Base-by-base conservation (phyloP, 2,888 invertebrate species). In the Oligia fasciuncula region DNA sequence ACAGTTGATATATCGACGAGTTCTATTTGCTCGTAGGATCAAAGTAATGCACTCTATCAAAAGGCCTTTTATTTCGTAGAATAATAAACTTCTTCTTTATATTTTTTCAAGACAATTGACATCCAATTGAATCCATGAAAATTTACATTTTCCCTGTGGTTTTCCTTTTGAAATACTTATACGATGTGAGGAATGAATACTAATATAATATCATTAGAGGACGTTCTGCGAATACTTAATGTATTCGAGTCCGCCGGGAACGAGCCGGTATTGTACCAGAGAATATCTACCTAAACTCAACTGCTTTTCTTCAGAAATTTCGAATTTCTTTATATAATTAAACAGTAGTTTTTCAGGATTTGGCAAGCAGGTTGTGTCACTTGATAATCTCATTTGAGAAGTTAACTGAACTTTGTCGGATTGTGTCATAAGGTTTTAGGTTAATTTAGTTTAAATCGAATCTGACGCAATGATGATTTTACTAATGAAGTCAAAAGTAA, bases 171-270 rank as follows among this genome's bases (percentile, higher is more conserved):
- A 83, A 80, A 80, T 80, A 86, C 86, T 88, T 80, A 83, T 80
- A 79, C 80, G 80, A 65, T 71, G 85, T 85, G 81, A 78, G 87
- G 85, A 78, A 81, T 84, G 87, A 87, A 87, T 87, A 84, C 87
- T 88, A 87, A 87, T 88, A 81, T 74, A 78, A 86, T 84, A 88
- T 84, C 88, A 88, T 87, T 88, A 88, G 74, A 60, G 79, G 8
- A 81, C 85, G 87, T 73, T 68, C 57, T 17, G 9, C 35, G 88
- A 87, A 87, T 88, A 80, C 74, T 75, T 43, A 86, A 79, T 76
- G 63, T 69, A 51, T 69, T 77, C n/a, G 29, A 43, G 46, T 62
- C 65, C 60, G 46, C 43, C 17, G 62, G 66, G 46, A 76, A 49
- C 43, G 63, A 71, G n/a, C 14, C 29, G 51, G 60, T n/a, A 71